phyloP scores from a whole-genome alignment of 1,140 invertebrate genomes.

The Oncopodura yosiiana region DNA sequence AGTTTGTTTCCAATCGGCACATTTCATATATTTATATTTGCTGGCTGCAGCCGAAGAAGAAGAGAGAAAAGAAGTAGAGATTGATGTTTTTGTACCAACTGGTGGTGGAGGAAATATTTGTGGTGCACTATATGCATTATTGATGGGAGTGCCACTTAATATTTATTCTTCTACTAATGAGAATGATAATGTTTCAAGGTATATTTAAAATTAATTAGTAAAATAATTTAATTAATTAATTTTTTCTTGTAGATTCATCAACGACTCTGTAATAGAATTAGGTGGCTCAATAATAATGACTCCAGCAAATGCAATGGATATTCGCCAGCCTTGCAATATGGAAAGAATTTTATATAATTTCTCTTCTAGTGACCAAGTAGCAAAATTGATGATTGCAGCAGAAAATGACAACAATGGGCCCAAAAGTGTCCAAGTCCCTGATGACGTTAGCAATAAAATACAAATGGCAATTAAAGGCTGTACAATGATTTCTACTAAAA shows the following conservation, averaged over 20 bases:
- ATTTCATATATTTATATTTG: constrained; percentile 44
- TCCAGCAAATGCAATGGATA: constrained; percentile 45
- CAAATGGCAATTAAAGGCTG: constrained; percentile 14
- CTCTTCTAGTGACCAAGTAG: constrained; percentile 31
- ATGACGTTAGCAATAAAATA: constrained; percentile 34
- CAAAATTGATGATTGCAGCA: constrained; percentile 37
- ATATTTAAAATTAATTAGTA: too few species aligned
- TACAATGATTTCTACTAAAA: constrained; percentile 21
- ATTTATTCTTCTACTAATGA: constrained; percentile 41
- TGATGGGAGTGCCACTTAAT: constrained; percentile 43
- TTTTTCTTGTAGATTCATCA: constrained; percentile 36
- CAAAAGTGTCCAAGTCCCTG: constrained; percentile 36
- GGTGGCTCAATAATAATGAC: constrained; percentile 36
- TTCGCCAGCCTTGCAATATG: constrained; percentile 44
- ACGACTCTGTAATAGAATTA: constrained; percentile 37
- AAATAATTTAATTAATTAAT: too few species aligned
- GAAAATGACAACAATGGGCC: constrained; percentile 33
- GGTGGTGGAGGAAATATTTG: constrained; percentile 44
- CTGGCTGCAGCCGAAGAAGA: constrained; percentile 37
- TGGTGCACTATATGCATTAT: constrained; percentile 40
- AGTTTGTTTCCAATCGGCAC: constrained; percentile 35
- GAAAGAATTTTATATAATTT: constrained; percentile 41
- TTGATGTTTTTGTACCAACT: constrained; percentile 42
- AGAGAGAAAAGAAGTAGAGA: constrained; percentile 4
- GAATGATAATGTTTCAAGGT: constrained; percentile 42